A percentile compares a stretch with the other conserved stretches of the same genome.
phyloP scores from a whole-genome alignment of 2,888 invertebrate genomes.

The Subacronicta megacephala region DNA sequence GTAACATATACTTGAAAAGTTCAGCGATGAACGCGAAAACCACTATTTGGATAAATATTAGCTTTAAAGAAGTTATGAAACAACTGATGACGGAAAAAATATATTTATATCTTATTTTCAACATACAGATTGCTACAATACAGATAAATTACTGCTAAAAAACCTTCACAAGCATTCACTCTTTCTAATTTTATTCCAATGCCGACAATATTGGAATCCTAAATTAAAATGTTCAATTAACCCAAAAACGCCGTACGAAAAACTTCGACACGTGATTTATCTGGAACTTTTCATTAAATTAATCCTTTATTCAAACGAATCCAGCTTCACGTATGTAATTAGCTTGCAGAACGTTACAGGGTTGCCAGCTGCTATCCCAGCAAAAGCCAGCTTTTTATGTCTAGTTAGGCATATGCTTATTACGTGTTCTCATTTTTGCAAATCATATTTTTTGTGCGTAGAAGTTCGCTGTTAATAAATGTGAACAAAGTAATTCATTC shows the following conservation, averaged over 20 bases:
- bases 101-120: too few relatives aligned
- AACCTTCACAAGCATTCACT: background rate
- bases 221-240: slow-evolving; percentile 41
- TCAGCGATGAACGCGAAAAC: background rate
- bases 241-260: slow-evolving; percentile 30
- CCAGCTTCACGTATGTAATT: slow-evolving; percentile 48
- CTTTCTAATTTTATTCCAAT: slow-evolving; percentile 8
- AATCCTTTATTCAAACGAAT: slow-evolving; percentile 53
- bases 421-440: too few relatives aligned
- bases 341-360: slow-evolving; percentile 28
- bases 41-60: background rate
- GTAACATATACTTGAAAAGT: background rate
- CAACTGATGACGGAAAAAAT: too few relatives aligned
- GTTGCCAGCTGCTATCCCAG: slow-evolving; percentile 2
- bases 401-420: too few relatives aligned
- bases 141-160: background rate
- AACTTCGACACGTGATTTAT: slow-evolving; percentile 42
- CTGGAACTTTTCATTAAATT: slow-evolving; percentile 49
- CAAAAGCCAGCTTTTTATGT: background rate
- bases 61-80: too few relatives aligned
- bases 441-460: too few relatives aligned
- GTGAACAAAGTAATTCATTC: too few relatives aligned
- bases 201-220: slow-evolving; percentile 7
- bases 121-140: too few relatives aligned
- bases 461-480: too few relatives aligned